Percentiles rank a stretch among this genome's conserved stretches.
Evolutionary conservation across 2,888 invertebrate species (phyloP).

Genomic region (Sabatieria punctata): DNA sequence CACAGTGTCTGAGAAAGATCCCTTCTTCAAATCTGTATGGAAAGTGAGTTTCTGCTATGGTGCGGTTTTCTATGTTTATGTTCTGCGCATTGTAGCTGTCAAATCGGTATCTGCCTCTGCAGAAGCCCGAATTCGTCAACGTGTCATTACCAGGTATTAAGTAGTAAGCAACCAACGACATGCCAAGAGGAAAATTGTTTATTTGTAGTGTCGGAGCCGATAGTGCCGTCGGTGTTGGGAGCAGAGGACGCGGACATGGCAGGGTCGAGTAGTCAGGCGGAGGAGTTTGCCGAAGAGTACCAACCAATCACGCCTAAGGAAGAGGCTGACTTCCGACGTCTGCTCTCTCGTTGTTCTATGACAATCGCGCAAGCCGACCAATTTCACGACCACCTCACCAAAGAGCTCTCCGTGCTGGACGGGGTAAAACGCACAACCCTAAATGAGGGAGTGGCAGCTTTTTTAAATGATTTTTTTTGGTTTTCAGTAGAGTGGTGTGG

Average conservation of each 20-base stretch:
- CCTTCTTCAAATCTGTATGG: conserved; percentile 55
- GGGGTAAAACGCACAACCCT: conserved; percentile 44
- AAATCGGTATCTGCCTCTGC: conserved; percentile 46
- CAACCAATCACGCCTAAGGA: conserved; percentile 65
- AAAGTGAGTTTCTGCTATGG: conserved; percentile 35
- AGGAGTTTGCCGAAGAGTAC: conserved; percentile 44
- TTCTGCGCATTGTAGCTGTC: conserved; percentile 39
- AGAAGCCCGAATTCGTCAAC: conserved; percentile 60
- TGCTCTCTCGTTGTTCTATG: conserved; percentile 66
- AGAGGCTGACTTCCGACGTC: conserved; percentile 59
- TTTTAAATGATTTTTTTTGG: too few relatives aligned
- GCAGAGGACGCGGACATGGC: not conserved
- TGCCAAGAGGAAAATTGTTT: too few relatives aligned
- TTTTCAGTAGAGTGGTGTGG: too few relatives aligned
- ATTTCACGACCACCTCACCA: conserved; percentile 55
- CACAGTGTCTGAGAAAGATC: conserved; percentile 56
- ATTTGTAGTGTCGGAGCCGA: too few relatives aligned
- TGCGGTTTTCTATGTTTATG: conserved; percentile 1
- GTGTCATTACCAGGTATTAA: conserved; percentile 39
- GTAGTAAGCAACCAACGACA: too few relatives aligned
- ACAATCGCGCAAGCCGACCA: conserved; percentile 67
- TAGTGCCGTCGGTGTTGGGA: not conserved
- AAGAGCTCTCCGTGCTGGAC: conserved; percentile 65
- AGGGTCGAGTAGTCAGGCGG: conserved; percentile 20
- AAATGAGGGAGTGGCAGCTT: too few relatives aligned